Evolutionary conservation across 2,888 invertebrate species (phyloP).

Genomic region (Nebria salina): DNA sequence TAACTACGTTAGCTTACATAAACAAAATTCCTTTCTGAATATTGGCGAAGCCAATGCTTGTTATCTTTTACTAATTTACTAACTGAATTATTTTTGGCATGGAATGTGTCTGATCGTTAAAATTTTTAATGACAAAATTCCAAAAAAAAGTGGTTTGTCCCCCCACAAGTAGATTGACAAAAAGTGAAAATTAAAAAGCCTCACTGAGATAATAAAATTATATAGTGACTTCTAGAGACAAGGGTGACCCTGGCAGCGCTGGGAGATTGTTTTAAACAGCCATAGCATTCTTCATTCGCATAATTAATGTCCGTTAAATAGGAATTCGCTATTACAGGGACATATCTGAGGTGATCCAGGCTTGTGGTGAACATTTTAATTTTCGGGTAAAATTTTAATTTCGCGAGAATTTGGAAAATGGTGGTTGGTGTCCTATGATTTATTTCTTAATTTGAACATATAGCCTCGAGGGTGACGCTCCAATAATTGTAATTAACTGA

Average conservation of each 20-base stretch:
- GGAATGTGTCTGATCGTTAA: neutral
- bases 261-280: conserved; percentile 27
- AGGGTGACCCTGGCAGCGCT: conserved; percentile 6
- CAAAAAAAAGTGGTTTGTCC: neutral
- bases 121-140: neutral
- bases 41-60: neutral
- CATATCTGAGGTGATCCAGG: conserved; percentile 9
- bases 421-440: conserved; percentile 26
- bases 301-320: conserved; percentile 37
- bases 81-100: neutral
- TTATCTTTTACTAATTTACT: neutral
- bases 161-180: neutral
- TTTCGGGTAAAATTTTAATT: conserved; percentile 32
- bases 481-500: conserved; percentile 42
- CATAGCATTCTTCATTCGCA: conserved; percentile 38
- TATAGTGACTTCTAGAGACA: conserved; percentile 16
- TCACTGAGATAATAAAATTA: conserved; percentile 40
- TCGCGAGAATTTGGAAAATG: conserved; percentile 7
- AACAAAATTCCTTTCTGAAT: no score
- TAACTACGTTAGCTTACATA: no score
- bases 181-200: conserved; percentile 34
- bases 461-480: conserved; percentile 13
- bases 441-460: conserved; percentile 34
- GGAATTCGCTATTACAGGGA: conserved; percentile 30
- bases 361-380: conserved; percentile 33